These are phyloP conservation scores for Agrochola lota DNA, from an alignment of 2,888 invertebrate species.

Conservation along the genomic window DNA sequence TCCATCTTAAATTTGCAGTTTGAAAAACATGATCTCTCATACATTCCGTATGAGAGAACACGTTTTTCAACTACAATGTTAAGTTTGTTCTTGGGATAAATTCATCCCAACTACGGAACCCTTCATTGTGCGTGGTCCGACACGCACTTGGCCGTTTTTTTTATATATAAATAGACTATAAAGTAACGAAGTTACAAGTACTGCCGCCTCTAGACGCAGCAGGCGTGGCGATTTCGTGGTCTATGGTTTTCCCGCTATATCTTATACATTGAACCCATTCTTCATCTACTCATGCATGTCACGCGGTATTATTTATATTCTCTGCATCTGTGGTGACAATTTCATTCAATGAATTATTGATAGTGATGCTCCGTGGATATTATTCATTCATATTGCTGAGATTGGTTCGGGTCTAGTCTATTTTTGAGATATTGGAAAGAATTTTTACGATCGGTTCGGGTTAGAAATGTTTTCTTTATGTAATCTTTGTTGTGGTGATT, in stretches of 20 bases:
- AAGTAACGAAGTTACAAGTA: too few relatives aligned
- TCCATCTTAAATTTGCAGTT: too few relatives aligned
- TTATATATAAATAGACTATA: not conserved
- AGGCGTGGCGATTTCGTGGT: not conserved
- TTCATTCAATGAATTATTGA: constrained; percentile 73
- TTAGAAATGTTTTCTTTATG: too few relatives aligned
- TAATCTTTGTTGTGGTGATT: too few relatives aligned
- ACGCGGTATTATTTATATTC: constrained; percentile 73
- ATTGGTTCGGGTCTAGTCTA: constrained; percentile 39
- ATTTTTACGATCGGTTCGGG: not conserved
- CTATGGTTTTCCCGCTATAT: not conserved
- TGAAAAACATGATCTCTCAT: too few relatives aligned
- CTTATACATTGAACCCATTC: constrained; percentile 18
- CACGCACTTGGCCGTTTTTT: too few relatives aligned
- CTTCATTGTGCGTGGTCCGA: too few relatives aligned
- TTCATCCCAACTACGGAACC: too few relatives aligned
- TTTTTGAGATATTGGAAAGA: constrained; percentile 10
- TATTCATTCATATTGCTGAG: constrained; percentile 47
- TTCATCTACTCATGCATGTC: constrained; percentile 62
- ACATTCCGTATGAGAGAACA: too few relatives aligned
- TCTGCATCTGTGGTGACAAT: constrained; percentile 71
- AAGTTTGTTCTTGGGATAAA: too few relatives aligned
- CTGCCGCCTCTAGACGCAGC: not conserved
- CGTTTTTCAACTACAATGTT: too few relatives aligned
- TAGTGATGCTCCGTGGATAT: constrained; percentile 54